Evolutionary conservation across 92 coral and sea anemone species (phyloP).

Genomic region (Phenganax stokvisi): DNA sequence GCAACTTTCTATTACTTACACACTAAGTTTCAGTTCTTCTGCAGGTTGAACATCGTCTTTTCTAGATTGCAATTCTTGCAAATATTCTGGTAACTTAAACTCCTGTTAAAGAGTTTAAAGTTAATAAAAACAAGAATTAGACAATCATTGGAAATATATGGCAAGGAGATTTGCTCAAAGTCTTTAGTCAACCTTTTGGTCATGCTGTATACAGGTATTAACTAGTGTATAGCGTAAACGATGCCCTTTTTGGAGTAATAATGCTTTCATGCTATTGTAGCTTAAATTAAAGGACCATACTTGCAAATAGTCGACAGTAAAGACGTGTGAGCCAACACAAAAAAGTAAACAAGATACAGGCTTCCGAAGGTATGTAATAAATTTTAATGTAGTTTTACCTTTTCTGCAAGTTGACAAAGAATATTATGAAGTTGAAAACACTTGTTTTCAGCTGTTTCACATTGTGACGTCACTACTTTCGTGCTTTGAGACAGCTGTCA

Average conservation of each 20-base stretch:
- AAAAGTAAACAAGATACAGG: not conserved
- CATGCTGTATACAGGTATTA: too few relatives aligned
- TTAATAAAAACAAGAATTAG: not conserved
- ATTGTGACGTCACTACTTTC: slow-evolving; percentile 55
- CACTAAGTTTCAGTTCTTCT: slow-evolving; percentile 66
- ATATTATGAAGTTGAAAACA: slow-evolving; percentile 56
- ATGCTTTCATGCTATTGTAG: too few relatives aligned
- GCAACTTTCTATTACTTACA: slow-evolving; percentile 54
- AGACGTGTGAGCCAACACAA: too few relatives aligned
- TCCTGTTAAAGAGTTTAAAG: slow-evolving; percentile 46
- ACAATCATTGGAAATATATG: not conserved
- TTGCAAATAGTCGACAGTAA: too few relatives aligned
- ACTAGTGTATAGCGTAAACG: too few relatives aligned
- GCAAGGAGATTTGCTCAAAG: too few relatives aligned
- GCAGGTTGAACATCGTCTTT: slow-evolving; percentile 51
- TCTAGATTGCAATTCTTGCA: slow-evolving; percentile 61
- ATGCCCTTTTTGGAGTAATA: too few relatives aligned
- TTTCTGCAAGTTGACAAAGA: slow-evolving; percentile 65
- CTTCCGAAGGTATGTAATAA: not conserved
- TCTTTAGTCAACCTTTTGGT: too few relatives aligned
- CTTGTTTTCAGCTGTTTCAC: slow-evolving; percentile 56
- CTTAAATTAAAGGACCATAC: too few relatives aligned
- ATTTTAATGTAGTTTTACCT: slow-evolving; percentile 44
- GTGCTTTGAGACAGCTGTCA: slow-evolving; percentile 66
- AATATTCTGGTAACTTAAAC: slow-evolving; percentile 56